phyloP scores from a whole-genome alignment of 2,888 invertebrate species.

The Geophilus truncorum region DNA sequence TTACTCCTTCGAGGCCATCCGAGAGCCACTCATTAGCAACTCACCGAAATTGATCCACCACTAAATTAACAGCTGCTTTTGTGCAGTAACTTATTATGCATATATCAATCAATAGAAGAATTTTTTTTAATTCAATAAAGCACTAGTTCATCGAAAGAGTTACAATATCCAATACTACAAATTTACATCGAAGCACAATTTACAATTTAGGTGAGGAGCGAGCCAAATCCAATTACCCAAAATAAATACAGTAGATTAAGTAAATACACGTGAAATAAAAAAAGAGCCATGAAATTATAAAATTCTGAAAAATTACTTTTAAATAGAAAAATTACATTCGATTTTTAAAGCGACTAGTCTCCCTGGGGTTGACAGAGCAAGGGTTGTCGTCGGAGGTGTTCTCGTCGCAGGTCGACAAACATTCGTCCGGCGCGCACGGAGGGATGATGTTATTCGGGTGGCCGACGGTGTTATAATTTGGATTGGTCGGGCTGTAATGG shows the following conservation, averaged over 20 bases:
- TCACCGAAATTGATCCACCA: no score
- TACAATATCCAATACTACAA: constrained; percentile 15
- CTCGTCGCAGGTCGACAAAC: not conserved
- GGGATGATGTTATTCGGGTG: not conserved
- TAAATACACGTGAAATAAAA: not conserved
- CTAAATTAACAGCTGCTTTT: no score
- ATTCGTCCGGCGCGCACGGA: not conserved
- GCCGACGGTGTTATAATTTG: not conserved
- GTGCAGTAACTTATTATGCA: no score
- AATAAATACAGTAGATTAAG: not conserved
- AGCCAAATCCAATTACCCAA: not conserved
- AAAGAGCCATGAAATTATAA: not conserved
- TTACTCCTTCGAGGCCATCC: no score
- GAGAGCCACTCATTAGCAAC: no score
- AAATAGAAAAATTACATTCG: not conserved
- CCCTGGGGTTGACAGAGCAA: not conserved
- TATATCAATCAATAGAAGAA: no score
- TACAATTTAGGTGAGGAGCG: not conserved
- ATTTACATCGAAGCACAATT: constrained; percentile 10
- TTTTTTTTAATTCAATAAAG: not conserved
- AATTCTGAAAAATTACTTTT: no score
- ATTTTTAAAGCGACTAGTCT: not conserved
- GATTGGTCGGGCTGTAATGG: not conserved
- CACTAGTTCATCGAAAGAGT: not conserved
- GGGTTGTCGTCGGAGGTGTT: no score